These are phyloP conservation scores for Tachypleus tridentatus DNA, from an alignment of 1,140 invertebrate species.

Conservation along the genomic window DNA sequence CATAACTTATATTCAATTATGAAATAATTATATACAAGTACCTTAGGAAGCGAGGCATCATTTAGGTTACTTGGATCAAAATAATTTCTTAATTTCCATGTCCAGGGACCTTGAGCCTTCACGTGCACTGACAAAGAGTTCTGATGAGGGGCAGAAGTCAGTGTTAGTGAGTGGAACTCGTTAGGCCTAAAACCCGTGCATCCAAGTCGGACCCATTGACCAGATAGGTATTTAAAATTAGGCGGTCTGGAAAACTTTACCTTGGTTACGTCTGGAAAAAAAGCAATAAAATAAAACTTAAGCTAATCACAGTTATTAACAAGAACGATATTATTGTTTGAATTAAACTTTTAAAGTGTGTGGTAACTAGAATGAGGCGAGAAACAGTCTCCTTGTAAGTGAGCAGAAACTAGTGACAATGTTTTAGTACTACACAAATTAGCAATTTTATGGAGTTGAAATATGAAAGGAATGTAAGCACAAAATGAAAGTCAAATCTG, in stretches of 20 bases:
- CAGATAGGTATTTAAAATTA: conserved; percentile 91
- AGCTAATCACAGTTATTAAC: no score
- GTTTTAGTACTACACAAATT: background rate
- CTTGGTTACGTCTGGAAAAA: conserved; percentile 40
- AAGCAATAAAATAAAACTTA: conserved; percentile 9
- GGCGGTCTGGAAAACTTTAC: conserved; percentile 62
- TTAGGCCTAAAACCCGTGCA: conserved; percentile 83
- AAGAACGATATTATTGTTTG: no score
- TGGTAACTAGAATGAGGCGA: background rate
- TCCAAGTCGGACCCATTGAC: conserved; percentile 74
- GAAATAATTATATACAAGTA: conserved; percentile 12
- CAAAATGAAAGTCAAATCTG: no score
- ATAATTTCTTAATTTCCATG: conserved; percentile 93
- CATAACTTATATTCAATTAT: no score
- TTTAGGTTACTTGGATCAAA: conserved; percentile 91
- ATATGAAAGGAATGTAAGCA: conserved; percentile 63
- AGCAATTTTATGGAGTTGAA: conserved; percentile 3
- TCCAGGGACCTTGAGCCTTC: conserved; percentile 97
- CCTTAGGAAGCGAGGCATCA: conserved; percentile 66
- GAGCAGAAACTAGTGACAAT: no score
- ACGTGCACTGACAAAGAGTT: conserved; percentile 96
- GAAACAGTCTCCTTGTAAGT: no score
- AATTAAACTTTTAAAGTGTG: background rate
- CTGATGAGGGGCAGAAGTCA: conserved; percentile 96
- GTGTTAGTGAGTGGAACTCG: conserved; percentile 95